Evolutionary conservation across 2,888 invertebrate genomes (phyloP), one percentile per base, ranked within the genome.

Genomic region (Margaritifera margaritifera): DNA sequence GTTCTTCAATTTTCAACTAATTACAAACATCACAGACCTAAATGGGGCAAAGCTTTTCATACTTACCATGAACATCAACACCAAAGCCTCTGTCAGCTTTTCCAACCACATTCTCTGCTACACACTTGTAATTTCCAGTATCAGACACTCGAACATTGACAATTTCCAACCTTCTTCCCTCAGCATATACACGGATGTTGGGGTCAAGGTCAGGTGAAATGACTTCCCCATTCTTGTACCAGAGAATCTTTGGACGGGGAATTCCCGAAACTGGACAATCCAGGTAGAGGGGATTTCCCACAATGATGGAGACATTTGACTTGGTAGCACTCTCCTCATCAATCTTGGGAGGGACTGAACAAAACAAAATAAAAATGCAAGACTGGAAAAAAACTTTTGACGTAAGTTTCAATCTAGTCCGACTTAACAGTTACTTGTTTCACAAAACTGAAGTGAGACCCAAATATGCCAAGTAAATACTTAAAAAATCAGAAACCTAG

Each of bases 201-300:
- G 80, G 76, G 64, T 85, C 81, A 31, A 77, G 69, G 1, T 80
- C 76, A 51, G 81, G 77, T 8, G 77, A 78, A 11, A 87, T 68
- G 6, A 81, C 74, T 56, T 81, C 74, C 15, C 88, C 89, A 79
- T 91, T 89, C 77, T 90, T 88, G 57, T 66, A 86, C 91, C 91
- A 91, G 25, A 86, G 85, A 64, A 91, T 88, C 59, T 86, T 84
- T 6, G 89, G 91, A 66, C 81, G 85, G 25, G 88, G 91, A 72
- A 82, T 85, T 25, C 90, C 90, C 6, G 76, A 72, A 6, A 84
- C 80, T 11, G 84, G 85, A 74, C 87, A 87, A 69, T 86, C 80
- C 42, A 87, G 81, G 64, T 81, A 78, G 0, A 84, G 64, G 6
- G 81, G 64, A 51, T 79, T 78, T 8, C 79, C 79, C 20, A 79